Evolutionary conservation across 2,888 invertebrate genomes (phyloP).

Genomic region (Matsumyia berberina): DNA sequence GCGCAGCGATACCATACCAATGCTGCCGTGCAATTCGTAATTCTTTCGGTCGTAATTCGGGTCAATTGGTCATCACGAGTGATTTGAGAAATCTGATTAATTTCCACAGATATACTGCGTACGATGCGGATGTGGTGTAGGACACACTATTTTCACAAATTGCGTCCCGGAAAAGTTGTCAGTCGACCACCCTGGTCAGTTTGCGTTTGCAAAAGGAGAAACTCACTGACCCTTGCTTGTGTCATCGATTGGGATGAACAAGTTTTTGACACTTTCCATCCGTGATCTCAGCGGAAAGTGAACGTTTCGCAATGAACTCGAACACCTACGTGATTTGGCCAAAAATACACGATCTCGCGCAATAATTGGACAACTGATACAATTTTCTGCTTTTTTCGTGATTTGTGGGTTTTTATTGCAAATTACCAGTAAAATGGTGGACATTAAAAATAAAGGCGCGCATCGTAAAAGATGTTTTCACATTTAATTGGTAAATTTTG

Average conservation of each 20-base stretch:
- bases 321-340: constrained; percentile 33
- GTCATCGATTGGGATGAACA: constrained; percentile 8
- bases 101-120: constrained; percentile 58
- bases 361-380: constrained; percentile 2
- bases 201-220: no score
- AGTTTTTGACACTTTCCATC: constrained; percentile 46
- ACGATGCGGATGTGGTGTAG: constrained; percentile 36
- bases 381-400: not conserved
- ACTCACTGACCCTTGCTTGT: constrained; percentile 24
- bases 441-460: constrained; percentile 12
- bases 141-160: constrained; percentile 17
- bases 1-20: constrained; percentile 3
- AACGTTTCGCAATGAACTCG: constrained; percentile 38
- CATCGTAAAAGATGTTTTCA: constrained; percentile 31
- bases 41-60: constrained; percentile 56
- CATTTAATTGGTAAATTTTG: not conserved
- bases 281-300: constrained; percentile 54
- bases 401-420: constrained; percentile 3
- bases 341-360: not conserved
- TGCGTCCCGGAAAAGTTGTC: constrained; percentile 43
- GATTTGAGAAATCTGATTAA: constrained; percentile 72
- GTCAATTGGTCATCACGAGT: constrained; percentile 75
- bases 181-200: not conserved
- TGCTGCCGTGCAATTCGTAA: constrained; percentile 31
- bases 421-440: constrained; percentile 17